A percentile compares a stretch with the other conserved stretches of the same genome.
Evolutionary conservation across 2,113 vertebrate species (phyloP).

Genomic region (Chascanopsetta lugubris): DNA sequence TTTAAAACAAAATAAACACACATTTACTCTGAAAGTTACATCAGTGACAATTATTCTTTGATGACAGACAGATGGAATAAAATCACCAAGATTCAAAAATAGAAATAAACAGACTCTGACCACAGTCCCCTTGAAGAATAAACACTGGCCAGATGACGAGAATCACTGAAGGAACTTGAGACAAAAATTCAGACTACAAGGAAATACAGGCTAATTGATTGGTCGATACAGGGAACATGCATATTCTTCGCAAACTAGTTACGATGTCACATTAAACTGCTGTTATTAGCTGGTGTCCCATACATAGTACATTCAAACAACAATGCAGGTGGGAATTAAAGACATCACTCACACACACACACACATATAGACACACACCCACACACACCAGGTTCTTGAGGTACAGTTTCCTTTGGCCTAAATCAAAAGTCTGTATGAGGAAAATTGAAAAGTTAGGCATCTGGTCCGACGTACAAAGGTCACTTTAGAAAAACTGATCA

Average conservation of each 20-base stretch:
- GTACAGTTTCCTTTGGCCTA: neutral
- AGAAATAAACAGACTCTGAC: neutral
- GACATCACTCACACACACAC: neutral
- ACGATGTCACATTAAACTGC: neutral
- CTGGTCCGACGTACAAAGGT: conserved; percentile 26
- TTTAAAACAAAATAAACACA: conserved; percentile 33
- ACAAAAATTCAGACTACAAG: neutral
- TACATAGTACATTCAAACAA: neutral
- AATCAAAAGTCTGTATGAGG: neutral
- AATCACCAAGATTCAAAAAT: conserved; percentile 20
- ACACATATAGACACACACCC: neutral
- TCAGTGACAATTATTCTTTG: conserved; percentile 18
- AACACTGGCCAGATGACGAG: conserved; percentile 29
- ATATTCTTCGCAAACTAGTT: conserved; percentile 4
- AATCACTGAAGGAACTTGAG: conserved; percentile 11
- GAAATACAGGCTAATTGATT: neutral
- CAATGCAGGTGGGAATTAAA: neutral
- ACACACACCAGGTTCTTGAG: neutral
- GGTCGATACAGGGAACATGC: conserved; percentile 5
- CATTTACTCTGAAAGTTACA: conserved; percentile 28
- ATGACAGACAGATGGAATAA: conserved; percentile 2
- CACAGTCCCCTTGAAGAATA: conserved; percentile 5
- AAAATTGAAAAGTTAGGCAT: neutral
- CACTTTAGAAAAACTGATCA: conserved; percentile 39
- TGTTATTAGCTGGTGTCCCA: conserved; percentile 4